Evolutionary conservation across 2,888 invertebrate genomes (phyloP).

Genomic region (Dryomyza anilis): DNA sequence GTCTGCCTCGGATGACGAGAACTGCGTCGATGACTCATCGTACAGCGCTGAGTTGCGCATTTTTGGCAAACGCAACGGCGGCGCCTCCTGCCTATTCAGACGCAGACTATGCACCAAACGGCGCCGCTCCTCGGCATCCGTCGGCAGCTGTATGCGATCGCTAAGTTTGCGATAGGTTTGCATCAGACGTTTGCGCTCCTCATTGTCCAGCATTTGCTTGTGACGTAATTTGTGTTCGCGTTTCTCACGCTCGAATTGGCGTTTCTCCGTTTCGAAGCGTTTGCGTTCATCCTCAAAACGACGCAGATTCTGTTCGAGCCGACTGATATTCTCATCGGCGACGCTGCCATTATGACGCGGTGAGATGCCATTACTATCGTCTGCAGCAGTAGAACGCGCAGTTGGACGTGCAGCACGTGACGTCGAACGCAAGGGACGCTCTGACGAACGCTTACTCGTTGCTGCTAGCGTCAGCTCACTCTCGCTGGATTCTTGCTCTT

Average conservation of each 20-base stretch:
- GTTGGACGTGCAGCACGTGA: background rate
- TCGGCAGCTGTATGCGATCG: constrained; percentile 50
- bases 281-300: constrained; percentile 59
- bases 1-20: constrained; percentile 58
- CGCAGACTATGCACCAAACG: constrained; percentile 52
- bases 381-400: background rate
- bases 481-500: constrained; percentile 56
- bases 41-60: constrained; percentile 42
- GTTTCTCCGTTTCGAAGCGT: constrained; percentile 61
- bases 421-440: constrained; percentile 1
- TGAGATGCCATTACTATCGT: no score
- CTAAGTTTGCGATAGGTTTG: constrained; percentile 55
- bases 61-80: constrained; percentile 31
- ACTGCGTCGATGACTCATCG: constrained; percentile 59
- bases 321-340: constrained; percentile 46
- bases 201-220: constrained; percentile 55
- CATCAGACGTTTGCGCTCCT: constrained; percentile 54
- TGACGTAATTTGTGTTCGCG: constrained; percentile 62
- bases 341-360: constrained; percentile 19
- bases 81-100: constrained; percentile 50
- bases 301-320: constrained; percentile 55
- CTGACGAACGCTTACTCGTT: no score
- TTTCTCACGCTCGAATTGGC: constrained; percentile 63
- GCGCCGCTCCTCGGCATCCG: constrained; percentile 53
- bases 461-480: constrained; percentile 37